Conservation (phyloP, 2,113 vertebrate genomes). For the Eubucco bourcierii region DNA sequence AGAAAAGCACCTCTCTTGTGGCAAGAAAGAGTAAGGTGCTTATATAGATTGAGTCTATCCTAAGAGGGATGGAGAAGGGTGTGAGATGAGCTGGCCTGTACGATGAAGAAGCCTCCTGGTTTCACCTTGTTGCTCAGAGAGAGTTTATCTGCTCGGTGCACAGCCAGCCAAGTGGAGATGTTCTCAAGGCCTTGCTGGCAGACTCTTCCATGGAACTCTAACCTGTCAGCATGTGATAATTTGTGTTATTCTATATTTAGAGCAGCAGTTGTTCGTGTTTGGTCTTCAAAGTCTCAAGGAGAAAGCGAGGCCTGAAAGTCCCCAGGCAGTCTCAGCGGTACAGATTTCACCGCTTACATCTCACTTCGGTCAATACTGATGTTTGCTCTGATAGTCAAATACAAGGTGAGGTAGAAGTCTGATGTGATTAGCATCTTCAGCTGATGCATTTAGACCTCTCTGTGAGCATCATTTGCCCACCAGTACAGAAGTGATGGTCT, state of each 20-base stretch:
- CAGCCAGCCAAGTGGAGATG: background rate
- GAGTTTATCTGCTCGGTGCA: background rate
- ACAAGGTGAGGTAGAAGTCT: background rate
- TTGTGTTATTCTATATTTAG: slow-evolving; percentile 61
- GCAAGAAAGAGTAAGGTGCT: background rate
- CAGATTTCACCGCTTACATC: background rate
- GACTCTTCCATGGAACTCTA: slow-evolving; percentile 35
- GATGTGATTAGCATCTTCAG: background rate
- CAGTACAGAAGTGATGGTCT: background rate
- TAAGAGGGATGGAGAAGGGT: background rate
- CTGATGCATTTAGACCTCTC: background rate
- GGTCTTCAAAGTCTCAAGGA: slow-evolving; percentile 49
- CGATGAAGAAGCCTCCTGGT: background rate
- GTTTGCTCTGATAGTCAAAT: background rate
- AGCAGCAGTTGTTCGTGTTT: slow-evolving; percentile 14
- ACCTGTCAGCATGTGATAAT: slow-evolving; percentile 51
- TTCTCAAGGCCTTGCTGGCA: slow-evolving; percentile 41
- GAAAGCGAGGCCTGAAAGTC: slow-evolving; percentile 8
- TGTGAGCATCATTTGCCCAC: background rate
- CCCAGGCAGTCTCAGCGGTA: background rate
- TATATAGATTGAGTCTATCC: background rate
- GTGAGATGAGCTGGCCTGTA: background rate
- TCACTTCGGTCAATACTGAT: background rate
- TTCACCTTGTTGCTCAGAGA: background rate
- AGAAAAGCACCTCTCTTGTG: background rate